These are phyloP conservation scores for Tipula unca DNA, from an alignment of 2,888 invertebrate species.

Conservation along the genomic window DNA sequence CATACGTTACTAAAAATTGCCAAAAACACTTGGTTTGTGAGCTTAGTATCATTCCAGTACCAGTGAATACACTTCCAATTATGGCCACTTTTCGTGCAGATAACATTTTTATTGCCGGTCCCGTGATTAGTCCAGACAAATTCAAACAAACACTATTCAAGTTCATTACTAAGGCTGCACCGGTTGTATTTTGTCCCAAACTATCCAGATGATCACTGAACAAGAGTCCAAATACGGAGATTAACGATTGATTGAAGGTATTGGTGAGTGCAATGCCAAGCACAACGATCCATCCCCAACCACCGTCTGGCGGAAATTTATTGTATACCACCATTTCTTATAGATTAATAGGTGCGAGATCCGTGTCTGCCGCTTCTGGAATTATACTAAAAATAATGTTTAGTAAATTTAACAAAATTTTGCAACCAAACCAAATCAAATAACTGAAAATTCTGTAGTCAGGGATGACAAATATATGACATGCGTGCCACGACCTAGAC, in stretches of 20 bases:
- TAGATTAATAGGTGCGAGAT: no score
- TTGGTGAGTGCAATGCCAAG: conserved; percentile 56
- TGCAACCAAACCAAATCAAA: background rate
- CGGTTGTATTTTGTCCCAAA: conserved; percentile 56
- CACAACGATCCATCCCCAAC: conserved; percentile 67
- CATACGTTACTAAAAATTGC: conserved; percentile 49
- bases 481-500: background rate
- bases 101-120: conserved; percentile 53
- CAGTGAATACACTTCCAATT: conserved; percentile 46
- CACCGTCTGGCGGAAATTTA: conserved; percentile 51
- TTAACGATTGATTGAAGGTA: conserved; percentile 57
- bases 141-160: conserved; percentile 56
- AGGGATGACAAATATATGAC: background rate
- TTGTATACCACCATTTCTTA: background rate
- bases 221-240: conserved; percentile 60
- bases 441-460: background rate
- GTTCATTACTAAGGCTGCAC: conserved; percentile 59
- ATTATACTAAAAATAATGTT: background rate
- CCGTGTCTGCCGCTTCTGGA: background rate
- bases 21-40: conserved; percentile 45
- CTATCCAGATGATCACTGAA: conserved; percentile 55
- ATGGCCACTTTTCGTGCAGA: conserved; percentile 48
- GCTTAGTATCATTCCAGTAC: conserved; percentile 46
- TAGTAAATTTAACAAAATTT: background rate
- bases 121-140: conserved; percentile 52